A percentile compares a stretch with the other conserved stretches of the same genome.
Evolutionary conservation across 2,113 vertebrate genomes (phyloP).

Genomic region (Kryptolebias marmoratus): DNA sequence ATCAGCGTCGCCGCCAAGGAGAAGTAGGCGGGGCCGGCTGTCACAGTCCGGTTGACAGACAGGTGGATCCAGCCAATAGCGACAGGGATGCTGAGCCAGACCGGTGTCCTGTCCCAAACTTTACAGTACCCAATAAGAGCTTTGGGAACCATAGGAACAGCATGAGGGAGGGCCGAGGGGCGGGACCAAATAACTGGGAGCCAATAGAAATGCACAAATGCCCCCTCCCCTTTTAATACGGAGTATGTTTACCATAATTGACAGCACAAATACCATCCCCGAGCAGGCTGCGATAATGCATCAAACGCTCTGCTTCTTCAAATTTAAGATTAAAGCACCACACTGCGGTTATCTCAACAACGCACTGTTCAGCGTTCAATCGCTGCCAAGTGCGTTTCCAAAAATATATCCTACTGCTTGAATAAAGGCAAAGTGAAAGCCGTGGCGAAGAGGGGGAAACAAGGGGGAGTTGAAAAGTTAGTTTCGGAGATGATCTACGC

Average conservation of each 20-base stretch:
- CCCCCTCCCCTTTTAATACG: constrained; percentile 58
- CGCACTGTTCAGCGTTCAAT: not conserved
- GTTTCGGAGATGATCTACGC: constrained; percentile 1
- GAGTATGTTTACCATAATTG: constrained; percentile 85
- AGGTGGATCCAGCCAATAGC: constrained; percentile 71
- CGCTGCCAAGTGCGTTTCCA: not conserved
- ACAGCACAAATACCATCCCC: constrained; percentile 62
- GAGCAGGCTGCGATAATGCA: constrained; percentile 63
- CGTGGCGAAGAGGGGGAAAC: not conserved
- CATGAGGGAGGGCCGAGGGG: constrained; percentile 73
- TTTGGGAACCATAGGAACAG: constrained; percentile 83
- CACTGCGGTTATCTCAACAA: not conserved
- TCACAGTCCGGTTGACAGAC: constrained; percentile 69
- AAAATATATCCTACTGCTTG: not conserved
- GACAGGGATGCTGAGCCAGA: constrained; percentile 50
- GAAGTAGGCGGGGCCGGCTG: constrained; percentile 55
- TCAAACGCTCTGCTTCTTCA: constrained; percentile 24
- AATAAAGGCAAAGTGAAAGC: not conserved
- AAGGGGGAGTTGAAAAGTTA: constrained; percentile 14
- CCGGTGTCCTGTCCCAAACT: constrained; percentile 80
- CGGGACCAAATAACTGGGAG: constrained; percentile 22
- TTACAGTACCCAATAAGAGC: constrained; percentile 89
- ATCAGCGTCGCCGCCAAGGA: constrained; percentile 61
- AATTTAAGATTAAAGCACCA: constrained; percentile 10
- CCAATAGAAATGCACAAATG: constrained; percentile 78